Evolutionary conservation across 2,888 invertebrate genomes (phyloP).

Genomic region (Lithophane ornitopus): DNA sequence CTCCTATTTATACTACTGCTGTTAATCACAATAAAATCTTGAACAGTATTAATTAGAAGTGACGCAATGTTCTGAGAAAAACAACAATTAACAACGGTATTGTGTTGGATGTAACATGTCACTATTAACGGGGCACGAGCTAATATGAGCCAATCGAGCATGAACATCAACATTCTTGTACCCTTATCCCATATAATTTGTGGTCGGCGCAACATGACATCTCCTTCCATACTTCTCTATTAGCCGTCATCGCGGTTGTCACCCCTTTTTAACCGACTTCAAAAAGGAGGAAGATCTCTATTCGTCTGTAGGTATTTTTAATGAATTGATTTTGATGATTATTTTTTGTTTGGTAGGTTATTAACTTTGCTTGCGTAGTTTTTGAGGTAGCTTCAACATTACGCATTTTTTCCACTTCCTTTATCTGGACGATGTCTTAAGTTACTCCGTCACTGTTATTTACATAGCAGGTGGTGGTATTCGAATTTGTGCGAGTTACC

Average conservation of each 20-base stretch:
- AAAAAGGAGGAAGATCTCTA: too few relatives aligned
- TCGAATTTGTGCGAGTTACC: too few relatives aligned
- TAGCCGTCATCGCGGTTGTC: neutral
- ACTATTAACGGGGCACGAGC: neutral
- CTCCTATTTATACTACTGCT: neutral
- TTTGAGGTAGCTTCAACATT: too few relatives aligned
- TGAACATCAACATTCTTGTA: neutral
- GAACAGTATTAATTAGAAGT: slow-evolving; percentile 33
- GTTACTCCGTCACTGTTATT: too few relatives aligned
- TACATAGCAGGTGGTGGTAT: too few relatives aligned
- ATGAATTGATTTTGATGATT: too few relatives aligned
- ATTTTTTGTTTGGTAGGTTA: too few relatives aligned
- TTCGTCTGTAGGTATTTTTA: too few relatives aligned
- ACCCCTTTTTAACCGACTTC: too few relatives aligned
- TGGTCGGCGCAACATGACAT: neutral
- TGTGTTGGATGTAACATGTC: slow-evolving; percentile 10
- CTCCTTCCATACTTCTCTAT: neutral
- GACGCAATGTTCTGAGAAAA: slow-evolving; percentile 26
- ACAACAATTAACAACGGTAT: slow-evolving; percentile 32
- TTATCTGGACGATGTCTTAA: too few relatives aligned
- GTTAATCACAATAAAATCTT: slow-evolving; percentile 32
- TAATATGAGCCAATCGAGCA: neutral
- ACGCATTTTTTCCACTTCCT: too few relatives aligned
- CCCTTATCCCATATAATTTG: neutral
- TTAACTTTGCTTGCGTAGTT: too few relatives aligned